These are phyloP conservation scores for Lobophora halterata DNA, from an alignment of 2,888 invertebrate species.

Conservation along the genomic window DNA sequence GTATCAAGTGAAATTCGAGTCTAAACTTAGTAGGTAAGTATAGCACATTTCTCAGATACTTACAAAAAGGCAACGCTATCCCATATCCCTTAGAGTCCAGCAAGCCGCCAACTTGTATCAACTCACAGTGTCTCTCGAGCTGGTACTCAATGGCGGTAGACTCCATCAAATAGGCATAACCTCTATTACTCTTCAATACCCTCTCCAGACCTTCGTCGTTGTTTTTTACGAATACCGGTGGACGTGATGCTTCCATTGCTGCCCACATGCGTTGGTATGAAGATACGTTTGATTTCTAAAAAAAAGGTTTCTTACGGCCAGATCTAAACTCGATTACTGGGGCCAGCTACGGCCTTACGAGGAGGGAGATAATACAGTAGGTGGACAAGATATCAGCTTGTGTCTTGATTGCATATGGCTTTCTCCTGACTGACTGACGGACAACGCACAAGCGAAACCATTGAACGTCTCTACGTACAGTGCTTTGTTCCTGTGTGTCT, in stretches of 20 bases:
- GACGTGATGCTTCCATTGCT: slow-evolving; percentile 91
- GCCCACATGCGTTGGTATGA: slow-evolving; percentile 96
- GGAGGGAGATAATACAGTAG: too few relatives aligned
- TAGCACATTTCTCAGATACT: slow-evolving; percentile 50
- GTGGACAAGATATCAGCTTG: too few relatives aligned
- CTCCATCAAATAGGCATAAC: slow-evolving; percentile 98
- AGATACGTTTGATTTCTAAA: slow-evolving; percentile 91
- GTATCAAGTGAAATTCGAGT: too few relatives aligned
- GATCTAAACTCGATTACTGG: too few relatives aligned
- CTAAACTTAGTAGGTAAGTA: too few relatives aligned
- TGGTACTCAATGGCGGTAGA: slow-evolving; percentile 97
- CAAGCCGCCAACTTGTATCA: slow-evolving; percentile 89
- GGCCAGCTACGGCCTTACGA: too few relatives aligned
- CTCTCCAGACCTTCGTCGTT: slow-evolving; percentile 94
- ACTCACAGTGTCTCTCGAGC: slow-evolving; percentile 90
- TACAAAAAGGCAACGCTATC: slow-evolving; percentile 94
- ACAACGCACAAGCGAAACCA: too few relatives aligned
- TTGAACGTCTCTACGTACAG: too few relatives aligned
- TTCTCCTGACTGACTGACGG: too few relatives aligned
- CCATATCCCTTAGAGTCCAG: slow-evolving; percentile 95
- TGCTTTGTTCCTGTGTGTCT: too few relatives aligned
- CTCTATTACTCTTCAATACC: slow-evolving; percentile 88
- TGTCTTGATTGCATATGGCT: too few relatives aligned
- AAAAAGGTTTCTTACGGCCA: too few relatives aligned
- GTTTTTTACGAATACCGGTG: slow-evolving; percentile 89